These are phyloP conservation scores for Natrix natrix DNA, from an alignment of 2,797 vertebrate genomes.

Conservation along the genomic window DNA sequence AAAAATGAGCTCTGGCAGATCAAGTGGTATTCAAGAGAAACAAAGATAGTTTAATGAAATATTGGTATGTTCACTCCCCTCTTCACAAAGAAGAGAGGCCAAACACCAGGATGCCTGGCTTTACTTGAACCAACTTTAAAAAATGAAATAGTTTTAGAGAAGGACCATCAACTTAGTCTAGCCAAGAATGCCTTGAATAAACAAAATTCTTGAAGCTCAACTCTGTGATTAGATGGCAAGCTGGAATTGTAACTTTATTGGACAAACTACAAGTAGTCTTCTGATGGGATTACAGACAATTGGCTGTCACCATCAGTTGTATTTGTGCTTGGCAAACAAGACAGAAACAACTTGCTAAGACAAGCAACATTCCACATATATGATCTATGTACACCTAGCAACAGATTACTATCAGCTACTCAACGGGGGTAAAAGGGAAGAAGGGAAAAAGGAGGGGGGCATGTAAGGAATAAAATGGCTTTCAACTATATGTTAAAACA, in stretches of 20 bases:
- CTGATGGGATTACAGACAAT: background rate
- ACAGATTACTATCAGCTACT: background rate
- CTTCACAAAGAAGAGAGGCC: background rate
- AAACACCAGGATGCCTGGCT: background rate
- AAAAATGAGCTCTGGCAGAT: conserved; percentile 26
- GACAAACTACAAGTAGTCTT: background rate
- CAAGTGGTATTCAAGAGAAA: conserved; percentile 36
- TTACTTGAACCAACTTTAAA: background rate
- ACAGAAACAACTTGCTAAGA: background rate
- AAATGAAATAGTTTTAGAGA: conserved; percentile 1
- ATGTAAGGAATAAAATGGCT: background rate
- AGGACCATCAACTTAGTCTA: conserved; percentile 9
- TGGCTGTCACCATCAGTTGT: background rate
- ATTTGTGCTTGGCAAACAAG: background rate
- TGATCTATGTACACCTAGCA: conserved; percentile 10
- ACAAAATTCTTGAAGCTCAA: background rate
- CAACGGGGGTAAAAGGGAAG: background rate
- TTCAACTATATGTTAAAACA: background rate
- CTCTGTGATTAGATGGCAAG: background rate
- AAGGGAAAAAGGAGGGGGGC: background rate
- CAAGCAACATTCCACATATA: background rate
- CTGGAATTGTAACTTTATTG: background rate
- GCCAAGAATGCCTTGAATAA: conserved; percentile 16
- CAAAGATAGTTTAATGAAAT: conserved; percentile 55
- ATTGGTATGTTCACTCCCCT: conserved; percentile 34